phyloP scores from a whole-genome alignment of 2,797 vertebrate species.

The Megaceryle alcyon region DNA sequence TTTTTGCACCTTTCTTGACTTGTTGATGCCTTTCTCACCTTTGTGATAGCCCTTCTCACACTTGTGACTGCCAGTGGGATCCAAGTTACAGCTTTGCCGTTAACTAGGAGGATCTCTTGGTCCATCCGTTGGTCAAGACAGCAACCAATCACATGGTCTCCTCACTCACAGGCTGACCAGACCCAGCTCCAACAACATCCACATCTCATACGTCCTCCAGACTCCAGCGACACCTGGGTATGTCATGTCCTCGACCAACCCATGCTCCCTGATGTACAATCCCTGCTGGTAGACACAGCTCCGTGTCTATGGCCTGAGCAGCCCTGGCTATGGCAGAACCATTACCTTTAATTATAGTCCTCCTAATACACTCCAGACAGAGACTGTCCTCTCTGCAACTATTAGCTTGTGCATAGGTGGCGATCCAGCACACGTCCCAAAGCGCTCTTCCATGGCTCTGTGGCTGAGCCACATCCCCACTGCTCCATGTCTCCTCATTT shows the following conservation, averaged over 20 bases:
- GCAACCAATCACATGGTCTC: not conserved
- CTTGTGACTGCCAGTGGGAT: rapidly evolving
- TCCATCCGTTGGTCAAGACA: not conserved
- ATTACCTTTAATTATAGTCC: not conserved
- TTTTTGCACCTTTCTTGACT: not conserved
- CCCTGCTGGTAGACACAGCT: not conserved
- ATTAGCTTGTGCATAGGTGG: not conserved
- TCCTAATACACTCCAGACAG: not conserved
- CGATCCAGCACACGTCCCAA: not conserved
- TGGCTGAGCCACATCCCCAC: not conserved
- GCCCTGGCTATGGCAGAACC: not conserved
- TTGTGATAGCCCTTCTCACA: not conserved
- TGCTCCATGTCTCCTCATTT: not conserved
- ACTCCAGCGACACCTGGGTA: not conserved
- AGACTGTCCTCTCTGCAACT: not conserved
- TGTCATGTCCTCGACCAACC: not conserved
- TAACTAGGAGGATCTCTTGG: not conserved
- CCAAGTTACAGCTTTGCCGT: not conserved
- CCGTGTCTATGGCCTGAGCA: not conserved
- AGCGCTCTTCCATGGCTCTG: not conserved
- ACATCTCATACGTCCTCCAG: not conserved
- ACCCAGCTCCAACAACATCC: not conserved
- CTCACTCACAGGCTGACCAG: not conserved
- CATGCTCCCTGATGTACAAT: rapidly evolving
- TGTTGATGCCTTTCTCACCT: not conserved